Conservation (phyloP, 2,113 vertebrate species). For the Upupa epops region DNA sequence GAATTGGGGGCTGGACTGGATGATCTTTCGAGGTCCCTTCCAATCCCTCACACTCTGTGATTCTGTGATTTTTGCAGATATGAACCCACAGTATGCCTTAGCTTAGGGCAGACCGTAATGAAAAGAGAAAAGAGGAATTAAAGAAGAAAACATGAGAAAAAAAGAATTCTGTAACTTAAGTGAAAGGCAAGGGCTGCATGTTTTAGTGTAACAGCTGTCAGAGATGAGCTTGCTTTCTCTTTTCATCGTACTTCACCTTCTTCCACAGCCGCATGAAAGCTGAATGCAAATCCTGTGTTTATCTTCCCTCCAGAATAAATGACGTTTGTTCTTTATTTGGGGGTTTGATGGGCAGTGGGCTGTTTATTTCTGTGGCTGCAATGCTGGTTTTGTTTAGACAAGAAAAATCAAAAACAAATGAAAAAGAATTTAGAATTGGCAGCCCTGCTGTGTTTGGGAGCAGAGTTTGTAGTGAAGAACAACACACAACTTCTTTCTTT, state of each 20-base stretch:
- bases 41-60: too few relatives aligned
- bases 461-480: neutral
- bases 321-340: neutral
- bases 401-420: neutral
- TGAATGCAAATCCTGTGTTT: neutral
- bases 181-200: neutral
- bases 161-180: neutral
- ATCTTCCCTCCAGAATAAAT: neutral
- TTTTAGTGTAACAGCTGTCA: neutral
- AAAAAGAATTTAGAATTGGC: neutral
- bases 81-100: neutral
- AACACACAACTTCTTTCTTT: neutral
- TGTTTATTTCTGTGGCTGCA: neutral
- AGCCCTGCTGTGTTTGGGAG: neutral
- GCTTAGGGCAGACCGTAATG: neutral
- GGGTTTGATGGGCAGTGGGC: neutral
- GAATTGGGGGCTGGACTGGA: too few relatives aligned
- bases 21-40: too few relatives aligned
- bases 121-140: neutral
- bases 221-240: neutral
- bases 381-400: neutral
- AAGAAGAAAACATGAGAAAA: neutral
- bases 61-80: too few relatives aligned
- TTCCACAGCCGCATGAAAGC: neutral
- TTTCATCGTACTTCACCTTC: neutral